Percentiles rank a stretch among this genome's conserved stretches.
Evolutionary conservation across 2,888 invertebrate species (phyloP).

Genomic region (Ichneumoninae sp.): DNA sequence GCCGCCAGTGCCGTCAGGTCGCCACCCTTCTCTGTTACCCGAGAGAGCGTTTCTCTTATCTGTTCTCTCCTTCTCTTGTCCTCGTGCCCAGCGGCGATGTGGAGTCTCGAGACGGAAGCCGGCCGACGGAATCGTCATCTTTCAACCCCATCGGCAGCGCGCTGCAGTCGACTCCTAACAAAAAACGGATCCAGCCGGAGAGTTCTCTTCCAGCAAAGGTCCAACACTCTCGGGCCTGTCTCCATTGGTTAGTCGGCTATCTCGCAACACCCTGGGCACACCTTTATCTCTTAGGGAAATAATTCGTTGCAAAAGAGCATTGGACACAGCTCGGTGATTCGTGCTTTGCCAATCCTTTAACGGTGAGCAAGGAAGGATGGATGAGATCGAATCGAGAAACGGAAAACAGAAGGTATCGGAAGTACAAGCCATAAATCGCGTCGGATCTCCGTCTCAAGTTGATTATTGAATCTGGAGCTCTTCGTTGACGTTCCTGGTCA

Average conservation of each 20-base stretch:
- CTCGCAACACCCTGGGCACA: neutral
- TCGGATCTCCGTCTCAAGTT: neutral
- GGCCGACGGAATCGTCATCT: conserved; percentile 62
- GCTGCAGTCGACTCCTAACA: conserved; percentile 29
- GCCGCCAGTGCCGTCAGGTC: conserved; percentile 48
- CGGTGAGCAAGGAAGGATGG: neutral
- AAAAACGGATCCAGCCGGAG: conserved; percentile 11
- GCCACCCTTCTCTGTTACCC: conserved; percentile 52
- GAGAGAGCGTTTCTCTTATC: conserved; percentile 21
- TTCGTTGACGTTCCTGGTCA: neutral
- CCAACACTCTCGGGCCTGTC: conserved; percentile 21
- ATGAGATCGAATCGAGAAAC: neutral
- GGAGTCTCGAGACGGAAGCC: conserved; percentile 60
- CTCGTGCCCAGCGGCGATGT: conserved; percentile 51
- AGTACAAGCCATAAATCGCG: neutral
- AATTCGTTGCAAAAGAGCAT: conserved; percentile 17
- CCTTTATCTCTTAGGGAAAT: conserved; percentile 23
- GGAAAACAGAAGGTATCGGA: neutral
- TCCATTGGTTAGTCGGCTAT: conserved; percentile 23
- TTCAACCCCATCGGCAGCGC: conserved; percentile 52
- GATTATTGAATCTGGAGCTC: conserved; percentile 10
- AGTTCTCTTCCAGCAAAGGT: conserved; percentile 13
- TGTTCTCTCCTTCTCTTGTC: conserved; percentile 7
- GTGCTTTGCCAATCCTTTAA: neutral
- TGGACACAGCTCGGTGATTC: neutral